A percentile compares a stretch with the other conserved stretches of the same genome.
These are phyloP conservation scores for Pteruthius melanotis DNA, from an alignment of 2,113 vertebrate genomes.

Conservation along the genomic window DNA sequence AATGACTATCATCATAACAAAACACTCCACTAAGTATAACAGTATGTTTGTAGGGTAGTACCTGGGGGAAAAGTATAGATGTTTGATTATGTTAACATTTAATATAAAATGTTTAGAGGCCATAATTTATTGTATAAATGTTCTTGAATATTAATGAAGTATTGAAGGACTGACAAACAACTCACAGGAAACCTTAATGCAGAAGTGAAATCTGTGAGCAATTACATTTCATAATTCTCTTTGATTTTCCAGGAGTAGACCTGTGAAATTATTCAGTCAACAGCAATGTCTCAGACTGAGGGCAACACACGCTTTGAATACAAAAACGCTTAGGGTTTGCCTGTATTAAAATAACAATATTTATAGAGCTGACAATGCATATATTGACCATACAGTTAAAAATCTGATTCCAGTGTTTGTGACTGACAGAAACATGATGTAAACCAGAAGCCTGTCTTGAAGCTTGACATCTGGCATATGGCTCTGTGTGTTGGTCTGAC, in stretches of 20 bases:
- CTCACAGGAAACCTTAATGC: background rate
- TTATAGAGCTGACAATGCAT: background rate
- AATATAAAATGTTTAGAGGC: background rate
- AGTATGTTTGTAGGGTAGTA: background rate
- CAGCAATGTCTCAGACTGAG: background rate
- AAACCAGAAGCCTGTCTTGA: background rate
- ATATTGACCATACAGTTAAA: background rate
- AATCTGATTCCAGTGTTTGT: background rate
- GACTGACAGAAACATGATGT: background rate
- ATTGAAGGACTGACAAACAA: background rate
- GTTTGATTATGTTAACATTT: background rate
- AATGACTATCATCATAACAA: background rate
- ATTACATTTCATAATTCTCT: constrained; percentile 51
- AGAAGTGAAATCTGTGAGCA: constrained; percentile 30
- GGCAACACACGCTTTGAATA: background rate
- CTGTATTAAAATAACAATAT: background rate
- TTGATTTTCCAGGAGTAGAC: constrained; percentile 44
- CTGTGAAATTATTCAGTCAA: background rate
- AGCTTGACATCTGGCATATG: background rate
- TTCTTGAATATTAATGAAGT: constrained; percentile 7
- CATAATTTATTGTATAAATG: background rate
- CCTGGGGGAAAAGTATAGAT: background rate
- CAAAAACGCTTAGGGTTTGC: background rate
- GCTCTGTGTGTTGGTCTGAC: background rate
- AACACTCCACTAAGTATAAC: background rate